Evolutionary conservation across 1,140 invertebrate species (phyloP).

Genomic region (Hestina assimilis): DNA sequence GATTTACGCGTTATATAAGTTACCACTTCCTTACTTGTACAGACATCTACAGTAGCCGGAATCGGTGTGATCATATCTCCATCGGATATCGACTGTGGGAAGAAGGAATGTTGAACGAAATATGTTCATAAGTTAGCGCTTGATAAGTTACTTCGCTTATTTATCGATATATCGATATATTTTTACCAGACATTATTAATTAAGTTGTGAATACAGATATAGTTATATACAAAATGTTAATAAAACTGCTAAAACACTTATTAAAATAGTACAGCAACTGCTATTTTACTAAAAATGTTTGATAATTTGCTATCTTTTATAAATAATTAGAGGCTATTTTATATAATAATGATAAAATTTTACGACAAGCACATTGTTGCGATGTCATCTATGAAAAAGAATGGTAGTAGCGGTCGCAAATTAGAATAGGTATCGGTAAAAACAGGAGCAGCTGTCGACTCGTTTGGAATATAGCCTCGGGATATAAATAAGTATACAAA

Average conservation of each 20-base stretch:
- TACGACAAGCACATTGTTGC: slow-evolving; percentile 1
- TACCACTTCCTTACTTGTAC: neutral
- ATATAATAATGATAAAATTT: neutral
- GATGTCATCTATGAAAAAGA: neutral
- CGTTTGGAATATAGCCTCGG: slow-evolving; percentile 8
- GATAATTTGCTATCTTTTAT: no score
- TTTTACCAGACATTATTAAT: no score
- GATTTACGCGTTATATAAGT: slow-evolving; percentile 30
- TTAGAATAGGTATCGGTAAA: slow-evolving; percentile 12
- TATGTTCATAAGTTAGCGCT: neutral
- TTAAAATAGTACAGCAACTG: no score
- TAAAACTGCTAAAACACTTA: no score
- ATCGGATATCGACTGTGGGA: neutral
- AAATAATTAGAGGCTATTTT: neutral
- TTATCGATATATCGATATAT: neutral
- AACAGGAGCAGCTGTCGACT: slow-evolving; percentile 18
- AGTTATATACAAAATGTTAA: no score
- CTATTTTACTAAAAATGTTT: no score
- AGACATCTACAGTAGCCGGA: neutral
- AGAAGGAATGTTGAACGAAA: neutral
- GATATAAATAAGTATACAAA: slow-evolving; percentile 11
- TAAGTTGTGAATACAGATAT: no score
- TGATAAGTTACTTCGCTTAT: neutral
- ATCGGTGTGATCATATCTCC: neutral
- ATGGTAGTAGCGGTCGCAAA: slow-evolving; percentile 6